phyloP scores from a whole-genome alignment of 2,888 invertebrate species.

The Pachymerium ferrugineum region DNA sequence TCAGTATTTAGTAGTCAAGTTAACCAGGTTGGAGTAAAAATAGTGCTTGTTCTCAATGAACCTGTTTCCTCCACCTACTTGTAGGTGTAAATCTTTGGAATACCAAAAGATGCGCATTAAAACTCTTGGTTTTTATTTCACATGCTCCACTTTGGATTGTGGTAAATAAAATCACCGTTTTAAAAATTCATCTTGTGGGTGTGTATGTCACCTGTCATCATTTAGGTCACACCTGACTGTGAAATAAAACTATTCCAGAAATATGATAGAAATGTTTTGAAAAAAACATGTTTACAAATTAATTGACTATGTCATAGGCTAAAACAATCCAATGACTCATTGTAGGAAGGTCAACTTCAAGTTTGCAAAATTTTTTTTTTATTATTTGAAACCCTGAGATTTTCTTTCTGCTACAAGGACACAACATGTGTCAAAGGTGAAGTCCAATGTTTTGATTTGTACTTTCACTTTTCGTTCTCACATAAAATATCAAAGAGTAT shows the following conservation, averaged over 20 bases:
- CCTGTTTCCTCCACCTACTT: background rate
- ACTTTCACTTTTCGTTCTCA: no score
- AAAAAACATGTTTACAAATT: background rate
- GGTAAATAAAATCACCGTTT: background rate
- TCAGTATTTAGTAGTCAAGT: background rate
- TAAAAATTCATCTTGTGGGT: background rate
- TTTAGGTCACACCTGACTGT: background rate
- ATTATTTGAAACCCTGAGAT: background rate
- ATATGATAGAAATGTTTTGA: background rate
- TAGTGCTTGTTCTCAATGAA: background rate
- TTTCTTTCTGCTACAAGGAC: background rate
- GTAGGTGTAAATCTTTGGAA: background rate
- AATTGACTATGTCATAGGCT: background rate
- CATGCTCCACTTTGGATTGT: background rate
- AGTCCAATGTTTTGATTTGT: background rate
- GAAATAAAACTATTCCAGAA: background rate
- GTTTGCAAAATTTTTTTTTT: background rate
- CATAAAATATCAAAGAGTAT: no score
- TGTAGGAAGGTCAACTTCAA: background rate
- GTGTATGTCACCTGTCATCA: conserved; percentile 2
- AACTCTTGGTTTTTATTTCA: background rate
- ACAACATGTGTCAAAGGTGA: background rate
- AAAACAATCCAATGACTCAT: background rate
- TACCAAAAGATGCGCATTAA: background rate
- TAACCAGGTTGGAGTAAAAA: background rate